Percentiles rank a stretch among this genome's conserved stretches.
These are phyloP conservation scores for Atta colombica DNA, from an alignment of 1,140 invertebrate species.

Conservation along the genomic window DNA sequence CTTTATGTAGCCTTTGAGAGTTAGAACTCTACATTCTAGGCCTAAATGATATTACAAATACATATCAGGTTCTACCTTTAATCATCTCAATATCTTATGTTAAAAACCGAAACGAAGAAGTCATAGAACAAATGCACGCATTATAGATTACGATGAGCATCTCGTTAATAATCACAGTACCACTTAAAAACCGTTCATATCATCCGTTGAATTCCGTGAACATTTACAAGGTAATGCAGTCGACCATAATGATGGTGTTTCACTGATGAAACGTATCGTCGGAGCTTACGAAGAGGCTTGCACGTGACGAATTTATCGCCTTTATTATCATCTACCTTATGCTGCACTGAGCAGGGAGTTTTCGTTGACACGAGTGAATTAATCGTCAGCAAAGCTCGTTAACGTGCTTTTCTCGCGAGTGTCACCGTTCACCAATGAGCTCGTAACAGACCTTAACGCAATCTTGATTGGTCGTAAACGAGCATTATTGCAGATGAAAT, in stretches of 20 bases:
- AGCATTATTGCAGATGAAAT: conserved; percentile 75
- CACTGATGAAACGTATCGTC: background rate
- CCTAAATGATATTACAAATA: background rate
- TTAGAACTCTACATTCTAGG: background rate
- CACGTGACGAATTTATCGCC: conserved; percentile 41
- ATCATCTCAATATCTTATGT: background rate
- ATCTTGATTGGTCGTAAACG: conserved; percentile 78
- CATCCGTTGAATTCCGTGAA: conserved; percentile 1
- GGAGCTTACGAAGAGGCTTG: background rate
- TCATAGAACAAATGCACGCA: background rate
- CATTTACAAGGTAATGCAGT: conserved; percentile 33
- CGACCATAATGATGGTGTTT: conserved; percentile 27
- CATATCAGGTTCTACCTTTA: background rate
- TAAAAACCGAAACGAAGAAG: background rate
- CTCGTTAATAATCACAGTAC: conserved; percentile 28
- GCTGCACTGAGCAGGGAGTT: background rate
- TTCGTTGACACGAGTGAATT: background rate
- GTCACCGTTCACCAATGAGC: conserved; percentile 64
- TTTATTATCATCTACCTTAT: conserved; percentile 37
- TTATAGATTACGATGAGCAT: conserved; percentile 3
- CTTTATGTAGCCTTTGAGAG: background rate
- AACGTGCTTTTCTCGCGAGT: conserved; percentile 47
- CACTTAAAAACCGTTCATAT: background rate
- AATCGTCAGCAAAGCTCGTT: conserved; percentile 39
- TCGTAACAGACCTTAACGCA: conserved; percentile 70